Evolutionary conservation across 2,113 vertebrate species (phyloP).

Genomic region (Phyllostomus discolor): DNA sequence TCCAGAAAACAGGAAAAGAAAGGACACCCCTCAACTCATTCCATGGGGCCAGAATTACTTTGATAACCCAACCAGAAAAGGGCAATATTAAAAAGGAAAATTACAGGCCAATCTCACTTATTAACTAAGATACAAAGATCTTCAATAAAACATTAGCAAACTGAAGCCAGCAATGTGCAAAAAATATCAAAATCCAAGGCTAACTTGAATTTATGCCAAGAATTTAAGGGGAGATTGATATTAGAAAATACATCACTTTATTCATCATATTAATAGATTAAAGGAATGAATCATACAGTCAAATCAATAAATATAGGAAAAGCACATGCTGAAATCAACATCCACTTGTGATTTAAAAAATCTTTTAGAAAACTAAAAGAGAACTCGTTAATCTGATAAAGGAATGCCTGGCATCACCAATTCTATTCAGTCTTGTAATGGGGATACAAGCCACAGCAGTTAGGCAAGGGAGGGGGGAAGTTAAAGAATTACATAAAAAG

Average conservation of each 20-base stretch:
- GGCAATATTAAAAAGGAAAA: conserved; percentile 12
- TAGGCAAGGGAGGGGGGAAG: not conserved
- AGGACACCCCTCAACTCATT: not conserved
- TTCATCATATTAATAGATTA: not conserved
- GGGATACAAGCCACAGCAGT: not conserved
- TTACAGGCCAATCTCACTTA: not conserved
- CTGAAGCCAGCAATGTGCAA: not conserved
- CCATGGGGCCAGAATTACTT: not conserved
- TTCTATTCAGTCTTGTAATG: not conserved
- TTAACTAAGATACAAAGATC: not conserved
- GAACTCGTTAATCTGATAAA: not conserved
- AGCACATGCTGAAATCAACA: not conserved
- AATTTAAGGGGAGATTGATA: not conserved
- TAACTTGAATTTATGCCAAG: conserved; percentile 5
- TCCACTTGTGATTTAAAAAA: not conserved
- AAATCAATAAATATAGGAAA: not conserved
- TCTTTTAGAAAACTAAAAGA: not conserved
- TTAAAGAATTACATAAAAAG: not conserved
- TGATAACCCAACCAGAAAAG: not conserved
- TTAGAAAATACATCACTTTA: not conserved
- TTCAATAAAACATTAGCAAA: not conserved
- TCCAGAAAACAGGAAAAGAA: not conserved
- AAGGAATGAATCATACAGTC: not conserved
- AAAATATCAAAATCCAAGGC: not conserved
- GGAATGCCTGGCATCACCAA: not conserved